Evolutionary conservation across 2,888 invertebrate genomes (phyloP), one percentile per base, ranked within the genome.

Genomic region (Blomia tropicalis): DNA sequence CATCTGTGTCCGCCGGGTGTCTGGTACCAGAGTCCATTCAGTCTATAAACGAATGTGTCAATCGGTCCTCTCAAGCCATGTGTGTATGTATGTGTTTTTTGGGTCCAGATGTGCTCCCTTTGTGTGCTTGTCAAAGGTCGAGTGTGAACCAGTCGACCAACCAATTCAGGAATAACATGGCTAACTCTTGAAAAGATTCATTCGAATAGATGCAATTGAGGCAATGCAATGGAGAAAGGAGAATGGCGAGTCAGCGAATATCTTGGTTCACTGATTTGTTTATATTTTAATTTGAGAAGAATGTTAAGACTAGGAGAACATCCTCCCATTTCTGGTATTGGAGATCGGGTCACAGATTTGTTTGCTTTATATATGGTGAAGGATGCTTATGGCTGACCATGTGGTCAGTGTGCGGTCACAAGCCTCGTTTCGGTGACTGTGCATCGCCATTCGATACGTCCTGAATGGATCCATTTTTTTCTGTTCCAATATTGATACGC

Each of bases 31-130:
- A n/a, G n/a, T n/a, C n/a, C n/a, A n/a, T n/a, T n/a, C n/a, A n/a
- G n/a, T n/a, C n/a, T n/a, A n/a, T 47, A n/a, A n/a, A 7, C 51
- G n/a, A 47, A 47, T 47, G 51, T 47, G 51, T 47, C 51, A 47
- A 47, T 36, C 36, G 36, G 51, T 47, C 51, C 51, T 47, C 22
- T 14, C 7, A 47, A n/a, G 51, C 51, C 51, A 47, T 7, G n/a
- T 47, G 51, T 47, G 51, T n/a, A 7, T 14, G 51, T 11, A 25
- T 14, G 23, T 7, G 22, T n/a, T 47, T 7, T 7, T 47, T n/a
- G 23, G 7, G 14, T 47, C 14, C 51, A n/a, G 7, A 11, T 47
- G 51, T 47, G 7, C 7, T 47, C 51, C 7, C 51, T 11, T n/a
- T 19, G 22, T 11, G 27, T 47, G n/a, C 51, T 47, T 47, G 51